Base-by-base conservation (phyloP, 92 coral and sea anemone genomes). In the Palythoa heliodiscus region DNA sequence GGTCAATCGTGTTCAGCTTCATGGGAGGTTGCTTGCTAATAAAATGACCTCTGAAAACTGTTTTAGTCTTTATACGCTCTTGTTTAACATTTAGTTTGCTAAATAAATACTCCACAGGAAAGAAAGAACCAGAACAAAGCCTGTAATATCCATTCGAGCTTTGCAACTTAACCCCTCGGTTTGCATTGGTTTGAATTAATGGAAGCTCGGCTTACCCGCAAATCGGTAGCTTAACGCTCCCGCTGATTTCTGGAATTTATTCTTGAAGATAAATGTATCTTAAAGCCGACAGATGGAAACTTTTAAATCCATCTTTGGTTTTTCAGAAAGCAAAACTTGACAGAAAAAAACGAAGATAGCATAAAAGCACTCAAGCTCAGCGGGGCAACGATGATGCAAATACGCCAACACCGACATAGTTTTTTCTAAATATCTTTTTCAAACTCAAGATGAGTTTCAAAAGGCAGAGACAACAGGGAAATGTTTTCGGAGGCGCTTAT, bases 71-170 rank as follows among this genome's bases (percentile, higher is more conserved):
- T 80, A 80, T 66, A 64, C 48, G 58, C 73, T 80, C 74, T 80
- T 80, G 60, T 80, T 47, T 80, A 80, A 80, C 74, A 63, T 80
- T 48, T 80, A 80, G 84, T 80, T 80, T 80, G 84, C 84, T 64
- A 66, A 67, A 53, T 80, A 66, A 80, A 80, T 48, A 80, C 63
- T 40, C 70, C 74, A 64, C 73, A 80, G 84, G 84, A 66, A 80
- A 66, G 84, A 80, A 48, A 23, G 84, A 67, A 66, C 75, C 20
- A 66, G 43, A 80, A 39, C 71, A 78, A 80, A 80, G 84, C 84
- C 74, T 53, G 38, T 80, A 80, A 80, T 80, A 69, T 39, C 74
- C 57, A 52, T 80, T 64, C 84, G 52, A 80, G 74, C 73, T 80
- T 80, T 80, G 64, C 64, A 80, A 80, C 74, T 80, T 80, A 80